Evolutionary conservation across 1,140 invertebrate species (phyloP), one percentile per base, ranked within the genome.

Genomic region (Ditylenchus dipsaci): DNA sequence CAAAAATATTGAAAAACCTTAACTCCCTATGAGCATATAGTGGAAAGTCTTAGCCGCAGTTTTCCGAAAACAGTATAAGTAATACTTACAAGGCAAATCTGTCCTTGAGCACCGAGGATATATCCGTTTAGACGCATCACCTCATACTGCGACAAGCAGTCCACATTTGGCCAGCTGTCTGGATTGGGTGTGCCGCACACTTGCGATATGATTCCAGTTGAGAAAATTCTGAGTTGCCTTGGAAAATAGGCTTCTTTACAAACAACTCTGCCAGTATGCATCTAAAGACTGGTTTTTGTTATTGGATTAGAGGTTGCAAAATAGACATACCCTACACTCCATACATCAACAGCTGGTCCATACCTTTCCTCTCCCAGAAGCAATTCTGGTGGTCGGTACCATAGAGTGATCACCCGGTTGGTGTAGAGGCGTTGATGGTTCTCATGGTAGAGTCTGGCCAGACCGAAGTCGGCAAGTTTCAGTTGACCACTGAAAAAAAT

Each of bases 201-300:
- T 68, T 90, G 87, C 0, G 92, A 93, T 79, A 99, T 99, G 76
- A 90, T 82, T 98, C 95, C 57, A 99, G 83, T 83, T 97, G 95
- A 81, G 89, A 88, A 86, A 94, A 88, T 86, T 99, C 96, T 49
- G 90, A 87, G 83, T 91, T 93, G 0, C 92, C 94, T 89, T 91
- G 91, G 84, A 99, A 99, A 30, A 99, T 87, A 5, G 96, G 95
- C 79, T 93, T 91, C 80, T 94, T 96, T 1, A 89, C 88, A 84
- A 98, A 99, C 38, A 99, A 86, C 86, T 99, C 96, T 1, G 94
- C 96, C 30, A 99, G 86, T 78, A 99, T 99, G 83, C 96, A 99
- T 27, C 87, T 88, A 76, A 71, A 43, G 29, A 21, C 29, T 26
- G 43, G n/a, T 53, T 21, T 53, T 45, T 45, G n/a, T 11, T 45